Conservation (phyloP, 2,797 vertebrate species). For the Sebastes hopkinsi region DNA sequence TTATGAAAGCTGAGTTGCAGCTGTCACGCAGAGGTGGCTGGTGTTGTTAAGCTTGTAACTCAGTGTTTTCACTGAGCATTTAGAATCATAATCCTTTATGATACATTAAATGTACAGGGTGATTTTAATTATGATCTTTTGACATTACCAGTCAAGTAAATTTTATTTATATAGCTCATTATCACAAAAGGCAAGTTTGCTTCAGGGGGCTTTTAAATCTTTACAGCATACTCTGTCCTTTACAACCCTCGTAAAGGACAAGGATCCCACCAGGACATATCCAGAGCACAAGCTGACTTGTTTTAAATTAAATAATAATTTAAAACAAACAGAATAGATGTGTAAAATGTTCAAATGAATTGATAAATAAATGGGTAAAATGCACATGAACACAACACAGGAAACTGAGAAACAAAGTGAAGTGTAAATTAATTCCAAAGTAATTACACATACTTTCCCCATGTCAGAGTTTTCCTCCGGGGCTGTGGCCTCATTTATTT, state of each 20-base stretch:
- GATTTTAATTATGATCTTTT: not conserved
- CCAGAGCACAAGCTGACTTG: not conserved
- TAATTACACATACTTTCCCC: not conserved
- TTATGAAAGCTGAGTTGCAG: conserved; percentile 7
- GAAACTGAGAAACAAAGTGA: not conserved
- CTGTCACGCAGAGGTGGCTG: conserved; percentile 2
- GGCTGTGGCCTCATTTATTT: conserved; percentile 14
- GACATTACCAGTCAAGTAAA: not conserved
- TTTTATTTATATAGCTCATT: not conserved
- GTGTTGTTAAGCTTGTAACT: not conserved
- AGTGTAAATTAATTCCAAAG: not conserved
- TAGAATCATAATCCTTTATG: not conserved
- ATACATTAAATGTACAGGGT: not conserved
- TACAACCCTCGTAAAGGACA: not conserved
- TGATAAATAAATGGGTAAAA: not conserved
- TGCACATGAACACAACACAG: not conserved
- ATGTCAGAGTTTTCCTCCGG: not conserved
- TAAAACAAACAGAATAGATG: not conserved
- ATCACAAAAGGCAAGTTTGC: not conserved
- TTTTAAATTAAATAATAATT: not conserved
- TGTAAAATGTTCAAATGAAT: not conserved
- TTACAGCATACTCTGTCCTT: not conserved
- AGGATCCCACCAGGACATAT: not conserved
- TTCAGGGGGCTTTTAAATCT: not conserved
- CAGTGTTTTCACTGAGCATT: not conserved